phyloP scores from a whole-genome alignment of 2,113 vertebrate genomes.

The Passer domesticus region DNA sequence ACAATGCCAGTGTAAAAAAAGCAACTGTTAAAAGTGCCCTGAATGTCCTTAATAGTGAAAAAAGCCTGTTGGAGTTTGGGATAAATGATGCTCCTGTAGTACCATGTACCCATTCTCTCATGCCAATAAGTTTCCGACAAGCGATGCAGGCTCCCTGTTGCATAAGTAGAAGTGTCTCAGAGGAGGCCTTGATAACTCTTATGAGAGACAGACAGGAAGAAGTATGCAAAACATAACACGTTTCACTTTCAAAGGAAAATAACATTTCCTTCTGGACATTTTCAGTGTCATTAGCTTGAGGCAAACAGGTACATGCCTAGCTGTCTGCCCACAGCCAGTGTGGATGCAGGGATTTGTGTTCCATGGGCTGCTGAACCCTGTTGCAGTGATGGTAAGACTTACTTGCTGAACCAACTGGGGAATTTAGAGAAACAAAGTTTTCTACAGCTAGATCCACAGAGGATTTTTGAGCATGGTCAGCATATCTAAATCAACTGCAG shows the following conservation, averaged over 20 bases:
- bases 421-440: neutral
- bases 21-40: neutral
- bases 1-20: neutral
- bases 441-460: neutral
- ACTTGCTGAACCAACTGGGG: neutral
- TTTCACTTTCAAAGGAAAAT: conserved; percentile 67
- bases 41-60: neutral
- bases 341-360: neutral
- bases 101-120: neutral
- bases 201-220: conserved; percentile 32
- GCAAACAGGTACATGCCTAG: conserved; percentile 7
- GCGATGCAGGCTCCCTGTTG: neutral
- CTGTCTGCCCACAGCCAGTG: neutral
- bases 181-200: conserved; percentile 1
- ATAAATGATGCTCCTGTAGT: neutral
- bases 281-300: neutral
- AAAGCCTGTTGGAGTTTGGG: neutral
- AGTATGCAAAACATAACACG: conserved; percentile 23
- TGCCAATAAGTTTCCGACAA: rapidly evolving
- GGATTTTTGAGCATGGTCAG: conserved; percentile 60
- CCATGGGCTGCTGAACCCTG: neutral
- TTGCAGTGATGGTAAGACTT: neutral
- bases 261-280: conserved; percentile 38
- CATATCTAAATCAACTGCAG: conserved; percentile 64
- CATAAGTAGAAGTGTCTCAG: conserved; percentile 30